Conservation (phyloP, 2,113 vertebrate species). For the Calyptommatus sinebrachiatus region DNA sequence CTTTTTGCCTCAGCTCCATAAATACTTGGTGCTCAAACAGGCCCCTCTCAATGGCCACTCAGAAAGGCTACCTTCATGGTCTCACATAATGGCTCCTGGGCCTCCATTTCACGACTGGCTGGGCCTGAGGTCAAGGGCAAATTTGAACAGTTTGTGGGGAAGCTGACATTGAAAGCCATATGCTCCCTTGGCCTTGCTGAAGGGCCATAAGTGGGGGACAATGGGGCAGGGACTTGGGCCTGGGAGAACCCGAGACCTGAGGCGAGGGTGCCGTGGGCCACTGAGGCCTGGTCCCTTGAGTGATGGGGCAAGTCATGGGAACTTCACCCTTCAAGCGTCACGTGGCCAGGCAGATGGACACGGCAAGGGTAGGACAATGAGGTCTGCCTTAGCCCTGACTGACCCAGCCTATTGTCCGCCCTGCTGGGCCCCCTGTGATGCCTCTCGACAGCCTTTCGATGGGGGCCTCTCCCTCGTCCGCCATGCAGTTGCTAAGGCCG, state of each 20-base stretch:
- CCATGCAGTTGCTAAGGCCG: conserved; percentile 14
- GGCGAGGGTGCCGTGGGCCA: neutral
- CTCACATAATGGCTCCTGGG: neutral
- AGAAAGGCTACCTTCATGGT: too few species aligned
- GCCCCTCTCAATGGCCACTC: too few species aligned
- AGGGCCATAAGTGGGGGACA: neutral
- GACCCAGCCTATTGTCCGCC: conserved; percentile 14
- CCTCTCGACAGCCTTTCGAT: neutral
- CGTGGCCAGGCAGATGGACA: conserved; percentile 26
- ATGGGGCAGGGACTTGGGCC: neutral
- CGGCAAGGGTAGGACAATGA: neutral
- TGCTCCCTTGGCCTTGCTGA: neutral
- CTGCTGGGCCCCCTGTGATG: neutral
- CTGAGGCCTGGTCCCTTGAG: neutral
- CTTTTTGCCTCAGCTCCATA: too few species aligned
- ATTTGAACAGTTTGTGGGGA: neutral
- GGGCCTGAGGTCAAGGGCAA: neutral
- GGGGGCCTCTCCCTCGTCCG: neutral
- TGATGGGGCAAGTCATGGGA: conserved; percentile 25
- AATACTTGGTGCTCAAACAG: too few species aligned
- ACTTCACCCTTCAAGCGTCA: conserved; percentile 20
- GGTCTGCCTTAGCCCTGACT: neutral
- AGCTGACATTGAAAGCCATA: neutral
- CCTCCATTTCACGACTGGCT: neutral
- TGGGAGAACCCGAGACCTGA: neutral